Percentiles rank a stretch among this genome's conserved stretches.
phyloP scores from a whole-genome alignment of 1,140 invertebrate genomes.

The Idris sp. region DNA sequence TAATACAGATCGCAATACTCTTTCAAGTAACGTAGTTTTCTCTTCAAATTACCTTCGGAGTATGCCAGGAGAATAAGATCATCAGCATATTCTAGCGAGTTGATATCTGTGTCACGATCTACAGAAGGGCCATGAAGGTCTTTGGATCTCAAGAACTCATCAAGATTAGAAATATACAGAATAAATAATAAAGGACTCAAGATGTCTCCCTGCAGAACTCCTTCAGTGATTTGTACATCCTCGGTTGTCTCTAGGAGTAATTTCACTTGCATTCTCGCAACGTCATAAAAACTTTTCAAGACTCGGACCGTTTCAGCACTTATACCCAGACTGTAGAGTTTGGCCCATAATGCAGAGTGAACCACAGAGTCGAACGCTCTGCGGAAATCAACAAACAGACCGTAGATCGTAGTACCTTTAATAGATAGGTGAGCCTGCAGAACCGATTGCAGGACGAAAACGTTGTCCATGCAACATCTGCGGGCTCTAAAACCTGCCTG shows the following conservation, averaged over 20 bases:
- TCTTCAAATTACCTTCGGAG: too few species aligned
- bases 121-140: too few species aligned
- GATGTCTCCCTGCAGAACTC: too few species aligned
- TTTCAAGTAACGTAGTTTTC: too few species aligned
- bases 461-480: constrained; percentile 1
- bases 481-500: not conserved
- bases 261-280: not conserved
- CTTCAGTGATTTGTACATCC: not conserved
- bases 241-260: not conserved
- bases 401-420: not conserved
- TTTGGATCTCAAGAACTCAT: too few species aligned
- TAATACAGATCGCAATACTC: too few species aligned
- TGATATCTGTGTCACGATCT: too few species aligned
- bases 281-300: not conserved
- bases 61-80: too few species aligned
- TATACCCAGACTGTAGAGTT: not conserved
- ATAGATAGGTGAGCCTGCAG: not conserved
- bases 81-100: too few species aligned
- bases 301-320: not conserved
- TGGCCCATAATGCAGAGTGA: not conserved
- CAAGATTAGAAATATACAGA: too few species aligned
- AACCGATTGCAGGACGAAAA: not conserved
- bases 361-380: not conserved
- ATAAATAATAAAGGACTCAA: too few species aligned
- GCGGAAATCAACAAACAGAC: constrained; percentile 1